Percentiles rank a stretch among this genome's conserved stretches.
phyloP scores from a whole-genome alignment of 2,797 vertebrate genomes.

The Australoheros facetus region DNA sequence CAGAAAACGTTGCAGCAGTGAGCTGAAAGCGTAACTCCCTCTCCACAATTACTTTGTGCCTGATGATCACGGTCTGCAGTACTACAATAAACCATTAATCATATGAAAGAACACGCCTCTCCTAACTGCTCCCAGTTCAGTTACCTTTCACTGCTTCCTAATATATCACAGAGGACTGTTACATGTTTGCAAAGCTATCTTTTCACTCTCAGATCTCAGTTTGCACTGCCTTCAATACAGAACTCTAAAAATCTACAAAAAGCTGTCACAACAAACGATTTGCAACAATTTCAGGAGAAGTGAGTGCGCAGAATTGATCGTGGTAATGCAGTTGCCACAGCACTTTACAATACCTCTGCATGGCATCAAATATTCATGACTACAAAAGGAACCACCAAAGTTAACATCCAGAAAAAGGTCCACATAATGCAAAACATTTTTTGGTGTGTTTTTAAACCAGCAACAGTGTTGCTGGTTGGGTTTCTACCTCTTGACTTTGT shows the following conservation, averaged over 20 bases:
- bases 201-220: not conserved
- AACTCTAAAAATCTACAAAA: not conserved
- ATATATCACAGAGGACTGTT: not conserved
- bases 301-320: not conserved
- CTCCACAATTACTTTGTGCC: not conserved
- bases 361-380: conserved; percentile 4
- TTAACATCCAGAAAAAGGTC: not conserved
- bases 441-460: not conserved
- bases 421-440: not conserved
- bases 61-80: not conserved
- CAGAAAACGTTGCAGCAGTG: not conserved
- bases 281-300: not conserved
- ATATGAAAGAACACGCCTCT: not conserved
- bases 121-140: not conserved
- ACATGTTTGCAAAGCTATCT: not conserved
- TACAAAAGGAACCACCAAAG: not conserved
- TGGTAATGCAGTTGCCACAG: not conserved
- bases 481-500: too few species aligned
- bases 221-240: not conserved
- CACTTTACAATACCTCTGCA: not conserved
- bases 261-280: conserved; percentile 31
- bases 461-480: too few species aligned
- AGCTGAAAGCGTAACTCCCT: not conserved
- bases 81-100: not conserved
- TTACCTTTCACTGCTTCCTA: not conserved